Percentiles rank a stretch among this genome's conserved stretches.
Evolutionary conservation across 2,113 vertebrate genomes (phyloP).

Genomic region (Anhinga rufa): DNA sequence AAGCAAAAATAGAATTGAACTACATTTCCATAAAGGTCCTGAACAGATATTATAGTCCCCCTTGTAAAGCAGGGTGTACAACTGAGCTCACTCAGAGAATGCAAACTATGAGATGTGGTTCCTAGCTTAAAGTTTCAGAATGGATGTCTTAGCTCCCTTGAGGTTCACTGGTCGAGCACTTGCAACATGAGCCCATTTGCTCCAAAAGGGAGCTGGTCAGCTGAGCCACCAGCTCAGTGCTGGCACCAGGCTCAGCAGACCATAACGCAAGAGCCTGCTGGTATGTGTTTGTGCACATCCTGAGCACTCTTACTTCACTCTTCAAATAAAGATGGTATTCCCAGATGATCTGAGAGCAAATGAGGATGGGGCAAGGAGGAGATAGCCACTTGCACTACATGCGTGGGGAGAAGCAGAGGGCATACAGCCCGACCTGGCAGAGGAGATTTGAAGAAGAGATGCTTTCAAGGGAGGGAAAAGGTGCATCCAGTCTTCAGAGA

Average conservation of each 20-base stretch:
- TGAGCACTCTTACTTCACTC: not conserved
- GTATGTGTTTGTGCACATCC: too few species aligned
- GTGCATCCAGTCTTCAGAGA: not conserved
- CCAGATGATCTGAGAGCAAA: not conserved
- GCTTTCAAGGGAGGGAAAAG: not conserved
- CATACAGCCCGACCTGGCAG: not conserved
- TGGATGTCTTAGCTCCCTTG: not conserved
- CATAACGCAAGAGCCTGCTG: not conserved
- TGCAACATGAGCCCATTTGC: fast-evolving
- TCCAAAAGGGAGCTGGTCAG: not conserved
- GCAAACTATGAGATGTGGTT: not conserved
- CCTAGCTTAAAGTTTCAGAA: not conserved
- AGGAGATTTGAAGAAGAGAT: not conserved
- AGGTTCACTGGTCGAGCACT: not conserved
- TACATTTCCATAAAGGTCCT: not conserved
- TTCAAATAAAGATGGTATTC: not conserved
- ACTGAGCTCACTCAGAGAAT: not conserved
- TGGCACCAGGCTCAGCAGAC: not conserved
- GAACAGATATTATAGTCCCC: not conserved
- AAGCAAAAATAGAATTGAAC: not conserved
- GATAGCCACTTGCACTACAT: not conserved
- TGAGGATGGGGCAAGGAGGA: not conserved
- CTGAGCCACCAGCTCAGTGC: not conserved
- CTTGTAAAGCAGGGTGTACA: not conserved
- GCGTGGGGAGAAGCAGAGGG: not conserved